Evolutionary conservation across 2,113 vertebrate genomes (phyloP).

Genomic region (Oncorhynchus tshawytscha): DNA sequence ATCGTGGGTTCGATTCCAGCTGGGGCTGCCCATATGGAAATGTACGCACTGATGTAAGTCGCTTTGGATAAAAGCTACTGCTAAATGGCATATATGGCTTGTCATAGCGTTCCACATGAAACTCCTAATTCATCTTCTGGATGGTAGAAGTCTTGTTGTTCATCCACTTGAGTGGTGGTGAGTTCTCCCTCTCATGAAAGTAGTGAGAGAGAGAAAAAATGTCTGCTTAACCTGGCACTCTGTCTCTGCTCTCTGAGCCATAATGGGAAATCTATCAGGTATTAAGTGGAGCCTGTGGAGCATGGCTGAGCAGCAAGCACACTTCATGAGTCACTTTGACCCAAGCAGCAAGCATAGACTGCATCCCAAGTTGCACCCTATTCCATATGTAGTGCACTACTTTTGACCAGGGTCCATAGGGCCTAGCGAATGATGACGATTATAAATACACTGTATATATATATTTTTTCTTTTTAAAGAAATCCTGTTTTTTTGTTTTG

Average conservation of each 20-base stretch:
- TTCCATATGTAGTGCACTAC: neutral
- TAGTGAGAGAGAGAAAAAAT: conserved; percentile 19
- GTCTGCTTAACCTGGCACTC: conserved; percentile 42
- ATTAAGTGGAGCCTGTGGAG: conserved; percentile 44
- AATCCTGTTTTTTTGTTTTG: conserved; percentile 2
- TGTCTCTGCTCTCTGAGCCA: conserved; percentile 49
- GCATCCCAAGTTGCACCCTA: neutral
- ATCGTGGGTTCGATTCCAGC: no score
- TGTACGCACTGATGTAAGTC: neutral
- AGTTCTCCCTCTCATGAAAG: conserved; percentile 1
- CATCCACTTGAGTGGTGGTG: conserved; percentile 8
- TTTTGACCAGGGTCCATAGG: conserved; percentile 11
- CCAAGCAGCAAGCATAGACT: neutral
- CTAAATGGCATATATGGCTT: neutral
- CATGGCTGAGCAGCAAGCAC: conserved; percentile 22
- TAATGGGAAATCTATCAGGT: conserved; percentile 64
- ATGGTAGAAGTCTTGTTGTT: conserved; percentile 13
- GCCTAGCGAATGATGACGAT: no score
- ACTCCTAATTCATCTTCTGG: conserved; percentile 30
- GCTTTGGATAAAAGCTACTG: conserved; percentile 5
- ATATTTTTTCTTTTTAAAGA: neutral
- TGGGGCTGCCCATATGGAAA: no score
- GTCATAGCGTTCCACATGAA: conserved; percentile 51
- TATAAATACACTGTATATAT: no score
- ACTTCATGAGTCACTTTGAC: conserved; percentile 42